Evolutionary conservation across 37 sponge, comb jelly and placozoan species (phyloP).

Genomic region (Agelas oroides): DNA sequence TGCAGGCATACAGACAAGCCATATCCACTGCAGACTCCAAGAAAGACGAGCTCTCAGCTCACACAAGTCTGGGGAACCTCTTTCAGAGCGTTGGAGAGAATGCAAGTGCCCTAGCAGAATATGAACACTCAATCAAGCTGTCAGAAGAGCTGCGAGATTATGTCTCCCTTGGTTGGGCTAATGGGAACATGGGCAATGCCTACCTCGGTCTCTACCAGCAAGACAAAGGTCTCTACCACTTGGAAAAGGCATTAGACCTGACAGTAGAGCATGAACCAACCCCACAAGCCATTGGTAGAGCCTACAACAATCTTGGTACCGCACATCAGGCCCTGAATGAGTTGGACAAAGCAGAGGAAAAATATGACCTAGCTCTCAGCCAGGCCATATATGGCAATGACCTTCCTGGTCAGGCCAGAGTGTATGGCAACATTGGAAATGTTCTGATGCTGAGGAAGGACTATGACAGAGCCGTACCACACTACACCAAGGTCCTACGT

Average conservation of each 20-base stretch:
- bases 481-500: conserved; percentile 59
- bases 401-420: conserved; percentile 62
- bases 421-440: conserved; percentile 83
- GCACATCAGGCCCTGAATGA: conserved; percentile 63
- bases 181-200: conserved; percentile 86
- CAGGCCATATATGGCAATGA: conserved; percentile 79
- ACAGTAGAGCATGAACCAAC: conserved; percentile 48
- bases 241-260: conserved; percentile 55
- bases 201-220: conserved; percentile 55
- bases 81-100: conserved; percentile 66
- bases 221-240: conserved; percentile 64
- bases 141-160: conserved; percentile 41
- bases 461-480: conserved; percentile 47
- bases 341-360: conserved; percentile 54
- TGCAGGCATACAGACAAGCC: conserved; percentile 33
- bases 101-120: conserved; percentile 49
- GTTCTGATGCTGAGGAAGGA: conserved; percentile 58
- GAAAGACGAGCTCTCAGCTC: conserved; percentile 44
- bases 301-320: conserved; percentile 78
- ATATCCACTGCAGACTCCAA: conserved; percentile 2
- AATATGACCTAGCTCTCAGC: conserved; percentile 67
- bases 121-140: conserved; percentile 37
- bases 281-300: conserved; percentile 65
- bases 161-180: conserved; percentile 71
- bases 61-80: conserved; percentile 72